phyloP scores from a whole-genome alignment of 2,797 vertebrate genomes.

The Coendou prehensilis region DNA sequence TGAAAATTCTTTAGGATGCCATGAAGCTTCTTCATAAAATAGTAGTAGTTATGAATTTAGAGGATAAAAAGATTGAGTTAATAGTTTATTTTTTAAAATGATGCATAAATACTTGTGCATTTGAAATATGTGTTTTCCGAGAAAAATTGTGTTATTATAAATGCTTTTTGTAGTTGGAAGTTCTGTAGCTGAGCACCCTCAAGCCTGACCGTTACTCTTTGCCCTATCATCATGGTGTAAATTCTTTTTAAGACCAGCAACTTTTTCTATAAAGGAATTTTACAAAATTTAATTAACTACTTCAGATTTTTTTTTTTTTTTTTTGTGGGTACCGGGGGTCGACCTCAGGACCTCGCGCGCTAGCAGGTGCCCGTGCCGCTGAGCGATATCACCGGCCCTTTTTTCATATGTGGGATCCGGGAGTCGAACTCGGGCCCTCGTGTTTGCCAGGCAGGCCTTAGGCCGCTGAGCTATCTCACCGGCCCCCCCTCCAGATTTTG shows the following conservation, averaged over 20 bases:
- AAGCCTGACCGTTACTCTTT: conserved; percentile 45
- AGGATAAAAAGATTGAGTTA: conserved; percentile 63
- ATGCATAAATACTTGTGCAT: conserved; percentile 31
- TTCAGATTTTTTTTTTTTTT: conserved; percentile 63
- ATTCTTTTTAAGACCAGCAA: conserved; percentile 61
- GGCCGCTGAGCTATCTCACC: no score
- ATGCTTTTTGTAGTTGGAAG: conserved; percentile 54
- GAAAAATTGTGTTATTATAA: conserved; percentile 60
- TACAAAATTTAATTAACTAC: conserved; percentile 54
- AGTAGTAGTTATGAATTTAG: conserved; percentile 64
- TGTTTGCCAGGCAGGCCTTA: no score
- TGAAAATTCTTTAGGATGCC: conserved; percentile 50
- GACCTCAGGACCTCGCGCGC: no score
- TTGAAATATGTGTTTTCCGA: conserved; percentile 40
- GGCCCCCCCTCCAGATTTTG: conserved; percentile 43
- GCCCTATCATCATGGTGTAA: conserved; percentile 3
- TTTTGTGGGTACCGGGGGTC: no score
- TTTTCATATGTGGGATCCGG: no score
- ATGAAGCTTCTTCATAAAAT: not conserved
- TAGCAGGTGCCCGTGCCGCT: no score
- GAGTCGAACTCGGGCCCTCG: no score
- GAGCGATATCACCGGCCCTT: no score
- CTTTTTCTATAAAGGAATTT: conserved; percentile 62
- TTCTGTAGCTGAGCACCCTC: conserved; percentile 49
- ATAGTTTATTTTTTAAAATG: conserved; percentile 24